These are phyloP conservation scores for Mellilla xanthometata DNA, from an alignment of 2,888 invertebrate genomes.

Conservation along the genomic window DNA sequence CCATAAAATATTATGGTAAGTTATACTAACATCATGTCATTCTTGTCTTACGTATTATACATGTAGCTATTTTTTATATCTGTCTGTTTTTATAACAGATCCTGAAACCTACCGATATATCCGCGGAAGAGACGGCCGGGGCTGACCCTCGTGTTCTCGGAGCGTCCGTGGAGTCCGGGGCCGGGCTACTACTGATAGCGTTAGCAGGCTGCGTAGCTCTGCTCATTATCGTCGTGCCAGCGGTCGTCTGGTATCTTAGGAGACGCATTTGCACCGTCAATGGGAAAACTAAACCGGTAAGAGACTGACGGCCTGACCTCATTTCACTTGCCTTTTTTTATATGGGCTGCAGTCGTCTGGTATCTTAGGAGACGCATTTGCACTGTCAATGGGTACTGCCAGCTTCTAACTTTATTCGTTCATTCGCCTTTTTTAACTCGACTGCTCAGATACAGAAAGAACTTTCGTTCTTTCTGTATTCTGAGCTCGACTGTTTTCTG, in stretches of 20 bases:
- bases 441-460: too few species aligned
- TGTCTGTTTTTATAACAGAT: constrained; percentile 40
- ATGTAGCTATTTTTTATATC: too few species aligned
- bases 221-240: constrained; percentile 48
- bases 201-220: constrained; percentile 55
- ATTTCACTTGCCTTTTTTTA: too few species aligned
- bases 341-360: constrained; percentile 43
- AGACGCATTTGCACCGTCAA: constrained; percentile 62
- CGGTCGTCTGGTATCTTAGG: constrained; percentile 57
- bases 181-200: constrained; percentile 48
- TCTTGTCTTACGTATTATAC: background rate
- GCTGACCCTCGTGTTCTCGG: constrained; percentile 45
- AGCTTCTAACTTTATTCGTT: too few species aligned
- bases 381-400: constrained; percentile 59
- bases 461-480: too few species aligned
- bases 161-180: constrained; percentile 43
- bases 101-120: constrained; percentile 5
- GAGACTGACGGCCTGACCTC: background rate
- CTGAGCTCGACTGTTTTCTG: too few species aligned
- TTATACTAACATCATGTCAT: too few species aligned
- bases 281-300: constrained; percentile 72
- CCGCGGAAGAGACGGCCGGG: constrained; percentile 49
- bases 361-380: constrained; percentile 63
- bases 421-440: too few species aligned
- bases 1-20: too few species aligned